Evolutionary conservation across 1,140 invertebrate genomes (phyloP), one percentile per base, ranked within the genome.

Genomic region (Steinernema khuongi): DNA sequence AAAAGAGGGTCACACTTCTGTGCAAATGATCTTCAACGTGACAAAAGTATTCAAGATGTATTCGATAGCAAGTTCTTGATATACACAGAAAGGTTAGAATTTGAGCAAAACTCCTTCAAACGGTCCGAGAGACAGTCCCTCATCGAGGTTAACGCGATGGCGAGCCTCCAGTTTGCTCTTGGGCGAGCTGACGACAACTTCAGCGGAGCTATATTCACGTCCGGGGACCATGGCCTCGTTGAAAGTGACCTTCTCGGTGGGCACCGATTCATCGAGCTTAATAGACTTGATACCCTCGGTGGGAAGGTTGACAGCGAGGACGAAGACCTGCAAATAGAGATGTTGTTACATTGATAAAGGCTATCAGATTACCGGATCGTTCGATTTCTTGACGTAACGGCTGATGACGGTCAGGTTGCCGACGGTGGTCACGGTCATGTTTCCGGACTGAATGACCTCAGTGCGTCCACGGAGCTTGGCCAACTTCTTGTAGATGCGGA

Each of bases 401-500:
- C 50, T 60, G 50, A 60, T 60, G 11, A 60, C 50, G 19, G 26
- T 26, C 14, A 60, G 50, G 26, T 60, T 22, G 11, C 50, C 50
- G 4, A n/a, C 68, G 11, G 28, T 4, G 31, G 66, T 41, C 4
- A 77, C 41, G 31, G 69, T 77, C 11, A 60, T 60, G 29, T 74
- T 69, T 17, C 77, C 77, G 18, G 74, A 50, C 28, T 74, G 36
- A 2, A 78, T 36, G 33, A 72, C 77, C 29, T 78, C 77, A 26
- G 76, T 76, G 29, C 77, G 77, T 70, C 74, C 72, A n/a, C 77
- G 71, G 11, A 78, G 76, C 36, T 78, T 78, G 1, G 77, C 77
- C 1, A 78, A 66, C 36, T 78, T 78, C 1, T 68, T 43, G 72
- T 74, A 78, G 31, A 78, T 43, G 28, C 77, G 76, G 1, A 78